Conservation (phyloP, 1,140 invertebrate species). For the Macrobrachium rosenbergii region DNA sequence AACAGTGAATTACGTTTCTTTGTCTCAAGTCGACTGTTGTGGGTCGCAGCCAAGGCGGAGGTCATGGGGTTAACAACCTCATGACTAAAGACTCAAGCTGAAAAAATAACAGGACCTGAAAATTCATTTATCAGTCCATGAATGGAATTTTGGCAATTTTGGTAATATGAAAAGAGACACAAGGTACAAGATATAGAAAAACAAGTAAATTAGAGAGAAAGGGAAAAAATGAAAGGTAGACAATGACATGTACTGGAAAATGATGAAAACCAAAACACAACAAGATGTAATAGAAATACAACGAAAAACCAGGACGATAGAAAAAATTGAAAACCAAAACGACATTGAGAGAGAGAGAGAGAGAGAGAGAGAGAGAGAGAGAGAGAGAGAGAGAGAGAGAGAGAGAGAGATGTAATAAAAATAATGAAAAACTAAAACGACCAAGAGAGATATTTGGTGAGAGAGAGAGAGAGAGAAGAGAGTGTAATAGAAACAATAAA, state of each 20-base stretch:
- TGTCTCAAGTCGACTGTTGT: no score
- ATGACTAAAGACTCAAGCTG: no score
- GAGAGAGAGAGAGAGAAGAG: no score
- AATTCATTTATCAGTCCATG: no score
- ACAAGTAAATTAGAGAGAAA: not conserved
- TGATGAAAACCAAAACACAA: no score
- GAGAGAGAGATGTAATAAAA: no score
- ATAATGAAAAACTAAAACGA: constrained; percentile 4
- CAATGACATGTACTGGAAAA: not conserved
- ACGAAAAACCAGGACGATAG: not conserved
- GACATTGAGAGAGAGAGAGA: constrained; percentile 20
- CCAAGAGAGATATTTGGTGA: no score
- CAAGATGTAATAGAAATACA: not conserved
- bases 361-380: constrained; percentile 34
- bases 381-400: constrained; percentile 18
- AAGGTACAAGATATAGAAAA: not conserved
- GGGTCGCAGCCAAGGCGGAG: no score
- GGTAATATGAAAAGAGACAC: not conserved
- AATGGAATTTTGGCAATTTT: not conserved
- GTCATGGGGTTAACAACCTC: no score
- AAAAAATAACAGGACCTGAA: no score
- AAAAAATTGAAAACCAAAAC: no score
- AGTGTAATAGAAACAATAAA: constrained; percentile 10
- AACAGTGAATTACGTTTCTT: no score
- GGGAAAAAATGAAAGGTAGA: not conserved